phyloP scores from a whole-genome alignment of 2,888 invertebrate species.

The Dicyrtoma fusca region DNA sequence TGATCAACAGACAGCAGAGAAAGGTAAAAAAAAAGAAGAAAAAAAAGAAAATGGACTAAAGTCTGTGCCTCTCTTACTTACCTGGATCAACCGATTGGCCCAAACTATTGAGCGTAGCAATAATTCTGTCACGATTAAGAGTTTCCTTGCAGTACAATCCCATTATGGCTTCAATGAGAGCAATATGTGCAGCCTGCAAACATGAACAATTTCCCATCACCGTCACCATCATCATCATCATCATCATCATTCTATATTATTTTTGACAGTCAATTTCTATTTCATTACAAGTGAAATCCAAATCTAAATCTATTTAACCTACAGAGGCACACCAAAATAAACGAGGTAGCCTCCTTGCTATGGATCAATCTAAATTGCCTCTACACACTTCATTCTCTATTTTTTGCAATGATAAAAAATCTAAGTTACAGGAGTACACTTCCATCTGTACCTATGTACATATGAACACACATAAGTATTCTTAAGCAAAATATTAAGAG shows the following conservation, averaged over 20 bases:
- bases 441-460: no score
- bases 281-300: not conserved
- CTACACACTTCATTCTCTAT: no score
- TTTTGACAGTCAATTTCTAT: no score
- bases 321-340: not conserved
- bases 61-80: slow-evolving; percentile 23
- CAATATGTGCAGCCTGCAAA: slow-evolving; percentile 54
- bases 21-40: not conserved
- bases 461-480: no score
- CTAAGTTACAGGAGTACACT: no score
- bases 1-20: not conserved
- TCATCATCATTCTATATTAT: not conserved
- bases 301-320: not conserved
- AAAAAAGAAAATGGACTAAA: slow-evolving; percentile 2
- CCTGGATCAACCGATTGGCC: slow-evolving; percentile 52
- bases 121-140: slow-evolving; percentile 50
- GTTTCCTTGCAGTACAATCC: slow-evolving; percentile 53
- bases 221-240: not conserved
- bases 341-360: not conserved
- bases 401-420: no score
- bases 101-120: slow-evolving; percentile 49
- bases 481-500: no score
- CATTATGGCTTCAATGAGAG: slow-evolving; percentile 56
- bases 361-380: no score
- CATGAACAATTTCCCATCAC: not conserved